Percentiles rank a stretch among this genome's conserved stretches.
Conservation (phyloP, 1,140 invertebrate species). For the Glossosoma conforme region DNA sequence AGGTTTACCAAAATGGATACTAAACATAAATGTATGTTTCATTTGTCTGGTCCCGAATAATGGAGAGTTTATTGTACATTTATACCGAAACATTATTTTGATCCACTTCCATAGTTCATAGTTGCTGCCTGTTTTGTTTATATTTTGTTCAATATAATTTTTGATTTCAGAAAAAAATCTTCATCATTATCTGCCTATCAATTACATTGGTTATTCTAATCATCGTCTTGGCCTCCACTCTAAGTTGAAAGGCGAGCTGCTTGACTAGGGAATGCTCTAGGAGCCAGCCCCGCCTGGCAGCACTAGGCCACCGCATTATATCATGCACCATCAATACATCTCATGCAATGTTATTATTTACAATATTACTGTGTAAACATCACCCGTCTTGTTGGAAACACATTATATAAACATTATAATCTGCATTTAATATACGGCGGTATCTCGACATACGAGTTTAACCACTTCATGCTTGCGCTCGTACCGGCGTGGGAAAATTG, state of each 20-base stretch:
- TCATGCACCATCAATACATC: conserved; percentile 17
- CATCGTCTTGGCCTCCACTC: conserved; percentile 58
- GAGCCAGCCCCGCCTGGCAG: conserved; percentile 3
- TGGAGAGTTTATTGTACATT: no score
- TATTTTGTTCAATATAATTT: conserved; percentile 53
- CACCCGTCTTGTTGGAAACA: conserved; percentile 14
- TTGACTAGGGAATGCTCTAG: conserved; percentile 21
- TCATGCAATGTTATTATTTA: conserved; percentile 15
- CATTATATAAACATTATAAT: no score
- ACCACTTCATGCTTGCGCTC: no score
- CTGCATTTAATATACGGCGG: no score
- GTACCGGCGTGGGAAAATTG: no score
- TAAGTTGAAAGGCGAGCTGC: conserved; percentile 31
- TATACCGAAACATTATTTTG: no score
- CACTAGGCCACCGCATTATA: conserved; percentile 16
- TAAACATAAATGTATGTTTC: no score
- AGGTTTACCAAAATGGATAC: no score
- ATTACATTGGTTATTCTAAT: conserved; percentile 70
- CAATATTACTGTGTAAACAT: conserved; percentile 16
- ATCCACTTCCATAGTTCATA: no score
- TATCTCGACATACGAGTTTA: no score
- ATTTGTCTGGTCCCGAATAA: no score
- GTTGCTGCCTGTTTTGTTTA: no score
- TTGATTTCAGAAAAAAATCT: conserved; percentile 81
- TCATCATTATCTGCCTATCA: conserved; percentile 76